Percentiles rank a stretch among this genome's conserved stretches.
phyloP scores from a whole-genome alignment of 2,797 vertebrate species.

The Gephyroberyx darwinii region DNA sequence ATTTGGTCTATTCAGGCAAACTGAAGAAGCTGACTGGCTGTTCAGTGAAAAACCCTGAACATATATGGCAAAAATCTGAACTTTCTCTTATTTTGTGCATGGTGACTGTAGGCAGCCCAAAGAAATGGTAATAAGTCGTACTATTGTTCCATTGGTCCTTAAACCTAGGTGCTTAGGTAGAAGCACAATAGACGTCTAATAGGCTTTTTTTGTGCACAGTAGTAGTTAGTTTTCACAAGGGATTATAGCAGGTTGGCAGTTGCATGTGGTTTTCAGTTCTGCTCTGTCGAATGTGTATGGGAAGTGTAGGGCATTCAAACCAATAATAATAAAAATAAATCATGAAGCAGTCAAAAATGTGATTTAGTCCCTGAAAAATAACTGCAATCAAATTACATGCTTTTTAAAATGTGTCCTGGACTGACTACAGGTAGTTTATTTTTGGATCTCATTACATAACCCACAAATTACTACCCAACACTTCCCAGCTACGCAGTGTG shows the following conservation, averaged over 20 bases:
- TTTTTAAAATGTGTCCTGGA: not conserved
- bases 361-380: not conserved
- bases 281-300: slow-evolving; percentile 36
- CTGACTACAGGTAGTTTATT: not conserved
- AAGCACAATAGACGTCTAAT: slow-evolving; percentile 39
- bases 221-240: slow-evolving; percentile 50
- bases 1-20: slow-evolving; percentile 10
- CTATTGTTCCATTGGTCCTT: slow-evolving; percentile 31
- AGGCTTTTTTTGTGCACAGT: slow-evolving; percentile 37
- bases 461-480: not conserved
- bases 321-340: slow-evolving; percentile 11
- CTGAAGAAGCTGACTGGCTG: not conserved
- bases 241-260: slow-evolving; percentile 54
- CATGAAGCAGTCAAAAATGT: slow-evolving; percentile 2
- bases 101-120: not conserved
- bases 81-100: not conserved
- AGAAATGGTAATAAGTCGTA: slow-evolving; percentile 6
- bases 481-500: too few species aligned
- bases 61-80: not conserved
- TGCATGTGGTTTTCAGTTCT: slow-evolving; percentile 44
- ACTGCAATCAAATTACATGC: not conserved
- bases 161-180: slow-evolving; percentile 28
- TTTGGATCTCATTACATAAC: not conserved
- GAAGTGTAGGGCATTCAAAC: slow-evolving; percentile 11
- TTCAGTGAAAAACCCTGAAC: slow-evolving; percentile 14